These are phyloP conservation scores for Leucophenga maculata DNA, from an alignment of 2,888 invertebrate genomes.

Conservation along the genomic window DNA sequence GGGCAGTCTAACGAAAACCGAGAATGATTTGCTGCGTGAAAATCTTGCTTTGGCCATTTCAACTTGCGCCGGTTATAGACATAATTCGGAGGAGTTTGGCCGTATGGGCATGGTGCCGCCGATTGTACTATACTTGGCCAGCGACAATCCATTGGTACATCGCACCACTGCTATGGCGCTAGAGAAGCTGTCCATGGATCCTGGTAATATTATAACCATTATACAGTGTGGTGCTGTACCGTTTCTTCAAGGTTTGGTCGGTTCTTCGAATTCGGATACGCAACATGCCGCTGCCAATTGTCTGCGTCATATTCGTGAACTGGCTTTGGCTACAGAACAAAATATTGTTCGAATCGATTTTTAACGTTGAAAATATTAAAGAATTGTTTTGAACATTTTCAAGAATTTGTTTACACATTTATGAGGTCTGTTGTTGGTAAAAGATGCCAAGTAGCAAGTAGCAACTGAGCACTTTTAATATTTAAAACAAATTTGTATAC, in stretches of 20 bases:
- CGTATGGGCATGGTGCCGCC: slow-evolving; percentile 87
- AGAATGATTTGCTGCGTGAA: slow-evolving; percentile 82
- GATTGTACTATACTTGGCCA: slow-evolving; percentile 88
- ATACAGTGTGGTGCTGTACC: slow-evolving; percentile 87
- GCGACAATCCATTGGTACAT: slow-evolving; percentile 85
- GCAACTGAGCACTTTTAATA: too few species aligned
- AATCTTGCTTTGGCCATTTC: slow-evolving; percentile 93
- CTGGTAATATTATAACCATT: slow-evolving; percentile 95
- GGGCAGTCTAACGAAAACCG: slow-evolving; percentile 83
- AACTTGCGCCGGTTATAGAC: slow-evolving; percentile 91
- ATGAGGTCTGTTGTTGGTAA: too few species aligned
- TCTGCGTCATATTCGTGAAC: slow-evolving; percentile 89
- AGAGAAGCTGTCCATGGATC: slow-evolving; percentile 90
- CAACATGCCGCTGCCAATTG: slow-evolving; percentile 96
- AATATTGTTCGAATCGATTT: slow-evolving; percentile 69
- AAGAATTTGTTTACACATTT: too few species aligned
- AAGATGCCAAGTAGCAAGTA: too few species aligned
- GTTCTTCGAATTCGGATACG: slow-evolving; percentile 87
- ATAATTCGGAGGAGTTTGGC: slow-evolving; percentile 91
- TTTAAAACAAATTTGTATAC: too few species aligned
- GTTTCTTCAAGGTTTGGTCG: slow-evolving; percentile 89
- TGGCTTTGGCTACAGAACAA: slow-evolving; percentile 85
- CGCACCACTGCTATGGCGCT: slow-evolving; percentile 91
- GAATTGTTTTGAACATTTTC: too few species aligned
- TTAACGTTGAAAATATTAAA: slow-evolving; percentile 28